phyloP scores from a whole-genome alignment of 2,888 invertebrate species.

The Andrena chrysosceles region DNA sequence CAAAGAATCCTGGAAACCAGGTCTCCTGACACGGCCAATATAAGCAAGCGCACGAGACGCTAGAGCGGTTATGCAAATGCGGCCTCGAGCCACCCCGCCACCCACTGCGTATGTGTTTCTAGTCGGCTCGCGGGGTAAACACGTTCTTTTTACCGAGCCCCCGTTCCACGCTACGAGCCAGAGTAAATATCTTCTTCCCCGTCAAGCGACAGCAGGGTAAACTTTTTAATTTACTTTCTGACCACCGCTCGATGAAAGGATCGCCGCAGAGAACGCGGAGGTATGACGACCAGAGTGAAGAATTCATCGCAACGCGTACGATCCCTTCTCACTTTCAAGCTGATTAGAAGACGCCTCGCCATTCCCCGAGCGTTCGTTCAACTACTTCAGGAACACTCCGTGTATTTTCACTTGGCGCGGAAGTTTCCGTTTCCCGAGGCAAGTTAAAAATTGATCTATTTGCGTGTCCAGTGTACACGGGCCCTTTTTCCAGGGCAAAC shows the following conservation, averaged over 20 bases:
- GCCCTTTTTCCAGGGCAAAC: conserved; percentile 20
- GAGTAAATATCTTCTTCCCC: conserved; percentile 41
- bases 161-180: conserved; percentile 10
- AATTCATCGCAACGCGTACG: not conserved
- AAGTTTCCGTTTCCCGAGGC: not conserved
- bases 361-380: not conserved
- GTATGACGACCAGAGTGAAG: not conserved
- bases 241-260: not conserved
- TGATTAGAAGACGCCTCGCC: not conserved
- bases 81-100: not conserved
- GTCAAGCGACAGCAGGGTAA: conserved; percentile 40
- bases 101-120: conserved; percentile 20
- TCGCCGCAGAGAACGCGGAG: not conserved
- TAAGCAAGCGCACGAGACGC: conserved; percentile 30
- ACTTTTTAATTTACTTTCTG: conserved; percentile 57
- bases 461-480: not conserved
- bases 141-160: conserved; percentile 36
- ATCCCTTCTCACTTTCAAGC: not conserved
- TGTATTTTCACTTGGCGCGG: not conserved
- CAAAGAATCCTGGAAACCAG: conserved; percentile 19
- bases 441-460: conserved; percentile 37
- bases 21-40: conserved; percentile 17
- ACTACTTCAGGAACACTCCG: not conserved
- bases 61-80: conserved; percentile 56
- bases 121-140: conserved; percentile 44